These are phyloP conservation scores for Ceyx margarethae DNA, from an alignment of 2,113 vertebrate species.

Conservation along the genomic window DNA sequence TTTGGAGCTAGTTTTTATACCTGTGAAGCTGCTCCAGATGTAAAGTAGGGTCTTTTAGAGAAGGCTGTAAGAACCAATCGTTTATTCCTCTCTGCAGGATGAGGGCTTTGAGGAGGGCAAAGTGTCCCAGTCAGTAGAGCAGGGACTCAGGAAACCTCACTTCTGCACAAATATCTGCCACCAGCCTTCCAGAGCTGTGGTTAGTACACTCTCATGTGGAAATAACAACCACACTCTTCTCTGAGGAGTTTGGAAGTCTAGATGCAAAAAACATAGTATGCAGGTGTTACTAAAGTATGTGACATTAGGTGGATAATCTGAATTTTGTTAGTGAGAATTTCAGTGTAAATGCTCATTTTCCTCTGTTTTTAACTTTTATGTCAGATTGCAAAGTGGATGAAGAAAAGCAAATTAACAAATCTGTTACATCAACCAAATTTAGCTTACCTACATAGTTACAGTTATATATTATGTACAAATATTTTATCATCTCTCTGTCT, in stretches of 20 bases:
- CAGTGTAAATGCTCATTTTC: background rate
- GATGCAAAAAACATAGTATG: background rate
- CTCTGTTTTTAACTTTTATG: background rate
- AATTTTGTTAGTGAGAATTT: background rate
- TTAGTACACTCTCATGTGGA: background rate
- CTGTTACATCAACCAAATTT: background rate
- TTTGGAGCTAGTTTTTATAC: background rate
- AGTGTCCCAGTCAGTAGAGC: background rate
- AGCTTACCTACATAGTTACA: background rate
- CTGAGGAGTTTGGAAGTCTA: background rate
- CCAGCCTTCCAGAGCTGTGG: background rate
- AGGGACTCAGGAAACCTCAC: background rate
- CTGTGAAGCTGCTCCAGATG: background rate
- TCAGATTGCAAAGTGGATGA: background rate
- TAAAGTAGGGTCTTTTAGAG: background rate
- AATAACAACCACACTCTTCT: background rate
- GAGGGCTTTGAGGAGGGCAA: background rate
- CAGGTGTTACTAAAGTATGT: background rate
- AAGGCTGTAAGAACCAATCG: background rate
- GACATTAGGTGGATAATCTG: background rate
- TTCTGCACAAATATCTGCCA: background rate
- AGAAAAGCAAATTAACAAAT: background rate
- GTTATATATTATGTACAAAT: background rate
- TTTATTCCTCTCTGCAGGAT: background rate
- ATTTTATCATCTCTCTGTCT: background rate